Base-by-base conservation (phyloP, 2,797 vertebrate species). In the Takifugu ocellatus region DNA sequence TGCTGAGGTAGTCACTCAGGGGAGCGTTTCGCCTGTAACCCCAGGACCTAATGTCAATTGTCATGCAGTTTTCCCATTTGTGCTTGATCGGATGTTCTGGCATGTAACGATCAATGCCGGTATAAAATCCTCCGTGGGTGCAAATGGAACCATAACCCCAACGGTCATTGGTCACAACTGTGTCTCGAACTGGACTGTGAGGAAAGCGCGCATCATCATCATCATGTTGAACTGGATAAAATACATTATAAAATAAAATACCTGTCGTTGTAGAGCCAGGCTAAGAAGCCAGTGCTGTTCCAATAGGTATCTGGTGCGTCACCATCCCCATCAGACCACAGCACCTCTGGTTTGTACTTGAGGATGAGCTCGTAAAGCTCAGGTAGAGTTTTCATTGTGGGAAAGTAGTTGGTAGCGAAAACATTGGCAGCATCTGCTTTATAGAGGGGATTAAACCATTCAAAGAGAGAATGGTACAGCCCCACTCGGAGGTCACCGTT, bases 61-160 rank as follows among this genome's bases (percentile, higher is more conserved):
- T 93, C 94, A 99, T 94, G 80, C 97, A 99, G 90, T 94, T 98
- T 77, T 99, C 97, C 97, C 97, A 99, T 61, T 99, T 99, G 84
- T 87, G 96, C 6, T 88, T 83, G 73, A 98, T 72, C 74, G 98
- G 92, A 68, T 94, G 93, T 48, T 94, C 94, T 0, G 97, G 97
- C 79, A 92, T 94, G 49, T 94, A 99, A 5, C 96, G 92, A 50
- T 99, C 97, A 0, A 61, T 3, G 3, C 97, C 98, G 3, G 96
- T 99, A 76, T 94, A 98, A 84, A 91, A 98, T 17, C 96, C 96
- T 0, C 97, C 97, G 0, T 99, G 96, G 0, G 60, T 90, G 56
- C 97, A 98, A 45, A 97, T 94, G 81, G 75, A 90, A 46, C 86
- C 92, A 0, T 1, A 50, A 49, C 94, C 96, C 97, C 97, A 99